phyloP scores from a whole-genome alignment of 2,113 vertebrate genomes.

The Mohoua ochrocephala region DNA sequence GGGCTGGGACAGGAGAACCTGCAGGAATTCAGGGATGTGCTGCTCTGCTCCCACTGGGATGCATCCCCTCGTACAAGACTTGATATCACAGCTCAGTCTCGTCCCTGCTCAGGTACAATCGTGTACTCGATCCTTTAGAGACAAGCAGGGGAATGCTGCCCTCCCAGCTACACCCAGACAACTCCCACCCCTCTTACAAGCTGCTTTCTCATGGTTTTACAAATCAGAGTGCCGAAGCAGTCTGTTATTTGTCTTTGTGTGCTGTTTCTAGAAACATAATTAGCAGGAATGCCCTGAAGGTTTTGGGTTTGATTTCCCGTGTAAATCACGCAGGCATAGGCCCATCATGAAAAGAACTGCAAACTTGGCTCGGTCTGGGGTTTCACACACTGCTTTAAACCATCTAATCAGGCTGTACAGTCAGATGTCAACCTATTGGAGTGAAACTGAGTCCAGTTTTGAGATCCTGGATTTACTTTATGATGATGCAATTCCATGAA shows the following conservation, averaged over 20 bases:
- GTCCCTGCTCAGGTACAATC: neutral
- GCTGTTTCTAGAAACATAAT: neutral
- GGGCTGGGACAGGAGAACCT: neutral
- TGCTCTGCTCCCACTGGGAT: neutral
- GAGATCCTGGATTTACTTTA: neutral
- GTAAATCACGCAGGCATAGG: neutral
- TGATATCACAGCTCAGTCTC: neutral
- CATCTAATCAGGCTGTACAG: neutral
- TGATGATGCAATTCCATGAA: accelerated
- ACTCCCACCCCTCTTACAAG: neutral
- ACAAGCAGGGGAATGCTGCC: neutral
- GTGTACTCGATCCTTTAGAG: neutral
- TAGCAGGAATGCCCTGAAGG: neutral
- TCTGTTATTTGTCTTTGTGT: neutral
- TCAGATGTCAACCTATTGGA: neutral
- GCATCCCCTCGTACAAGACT: no score
- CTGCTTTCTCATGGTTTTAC: neutral
- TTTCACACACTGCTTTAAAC: neutral
- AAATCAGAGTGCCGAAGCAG: neutral
- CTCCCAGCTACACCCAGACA: neutral
- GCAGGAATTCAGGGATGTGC: neutral
- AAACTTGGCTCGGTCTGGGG: neutral
- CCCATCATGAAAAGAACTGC: neutral
- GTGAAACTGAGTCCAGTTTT: neutral
- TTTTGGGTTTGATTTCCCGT: neutral